Evolutionary conservation across 2,888 invertebrate genomes (phyloP).

Genomic region (Melangyna quadrimaculata): DNA sequence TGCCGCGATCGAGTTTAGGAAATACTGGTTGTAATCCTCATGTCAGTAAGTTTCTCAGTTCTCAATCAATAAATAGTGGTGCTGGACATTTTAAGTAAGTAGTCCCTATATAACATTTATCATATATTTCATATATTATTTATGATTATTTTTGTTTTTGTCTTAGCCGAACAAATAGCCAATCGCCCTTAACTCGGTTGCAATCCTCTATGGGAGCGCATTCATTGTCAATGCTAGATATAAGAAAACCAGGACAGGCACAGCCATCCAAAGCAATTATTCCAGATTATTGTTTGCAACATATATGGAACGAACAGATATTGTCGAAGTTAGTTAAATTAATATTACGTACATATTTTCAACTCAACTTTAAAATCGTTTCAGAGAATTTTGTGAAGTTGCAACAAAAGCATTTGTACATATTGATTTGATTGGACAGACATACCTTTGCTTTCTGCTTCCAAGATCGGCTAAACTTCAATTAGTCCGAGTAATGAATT

Average conservation of each 20-base stretch:
- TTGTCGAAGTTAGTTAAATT: constrained; percentile 80
- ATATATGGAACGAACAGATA: constrained; percentile 91
- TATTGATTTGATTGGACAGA: constrained; percentile 92
- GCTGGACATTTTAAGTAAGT: constrained; percentile 77
- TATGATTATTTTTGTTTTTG: background rate
- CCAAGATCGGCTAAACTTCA: constrained; percentile 80
- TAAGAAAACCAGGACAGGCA: constrained; percentile 81
- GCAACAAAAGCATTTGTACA: constrained; percentile 91
- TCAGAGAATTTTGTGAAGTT: constrained; percentile 82
- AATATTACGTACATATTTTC: background rate
- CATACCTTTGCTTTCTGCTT: constrained; percentile 90
- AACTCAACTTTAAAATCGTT: background rate
- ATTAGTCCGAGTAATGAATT: constrained; percentile 85
- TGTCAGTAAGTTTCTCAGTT: constrained; percentile 75
- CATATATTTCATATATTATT: background rate
- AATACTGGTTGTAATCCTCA: constrained; percentile 74
- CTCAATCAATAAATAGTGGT: constrained; percentile 77
- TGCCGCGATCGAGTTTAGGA: constrained; percentile 75
- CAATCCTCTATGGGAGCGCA: constrained; percentile 78
- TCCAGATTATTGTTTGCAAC: constrained; percentile 93
- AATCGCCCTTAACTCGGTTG: constrained; percentile 78
- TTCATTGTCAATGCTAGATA: constrained; percentile 79
- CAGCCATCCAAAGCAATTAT: constrained; percentile 87
- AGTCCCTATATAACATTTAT: background rate
- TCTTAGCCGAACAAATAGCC: constrained; percentile 77